These are phyloP conservation scores for Thaumetopoea pityocampa DNA, from an alignment of 1,140 invertebrate species.

Conservation along the genomic window DNA sequence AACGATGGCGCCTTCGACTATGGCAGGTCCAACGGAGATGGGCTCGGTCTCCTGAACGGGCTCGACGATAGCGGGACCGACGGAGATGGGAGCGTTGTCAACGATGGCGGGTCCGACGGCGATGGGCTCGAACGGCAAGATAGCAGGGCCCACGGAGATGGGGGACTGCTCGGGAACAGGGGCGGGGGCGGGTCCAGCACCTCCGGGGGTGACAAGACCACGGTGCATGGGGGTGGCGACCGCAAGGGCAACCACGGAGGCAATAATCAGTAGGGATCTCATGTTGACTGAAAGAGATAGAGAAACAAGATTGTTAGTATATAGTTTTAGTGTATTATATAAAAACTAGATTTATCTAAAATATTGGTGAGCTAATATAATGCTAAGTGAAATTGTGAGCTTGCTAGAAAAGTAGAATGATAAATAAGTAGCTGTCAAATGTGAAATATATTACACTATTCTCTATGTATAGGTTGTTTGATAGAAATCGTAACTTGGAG, in stretches of 20 bases:
- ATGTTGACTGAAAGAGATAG: conserved; percentile 23
- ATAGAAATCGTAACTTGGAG: no score
- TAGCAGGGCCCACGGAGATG: conserved; percentile 19
- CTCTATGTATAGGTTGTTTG: no score
- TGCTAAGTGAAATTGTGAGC: no score
- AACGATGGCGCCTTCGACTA: conserved; percentile 14
- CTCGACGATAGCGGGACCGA: conserved; percentile 22
- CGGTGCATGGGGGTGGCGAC: conserved; percentile 19
- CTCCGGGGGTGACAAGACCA: conserved; percentile 13
- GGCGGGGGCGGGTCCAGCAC: conserved; percentile 17
- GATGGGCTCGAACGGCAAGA: conserved; percentile 16
- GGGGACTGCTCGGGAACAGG: conserved; percentile 7
- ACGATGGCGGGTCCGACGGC: conserved; percentile 22
- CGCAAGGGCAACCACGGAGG: conserved; percentile 23
- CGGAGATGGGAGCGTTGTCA: conserved; percentile 8
- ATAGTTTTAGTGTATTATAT: no score
- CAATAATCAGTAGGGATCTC: conserved; percentile 25
- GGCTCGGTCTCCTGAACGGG: conserved; percentile 1
- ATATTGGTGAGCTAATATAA: no score
- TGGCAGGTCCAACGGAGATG: conserved; percentile 18
- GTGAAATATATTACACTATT: no score
- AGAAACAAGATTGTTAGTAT: no score
- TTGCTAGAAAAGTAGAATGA: no score
- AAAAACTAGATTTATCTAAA: no score
- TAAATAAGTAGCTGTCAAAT: no score